Base-by-base conservation (phyloP, 1,140 invertebrate genomes). In the Drosophila hydei region DNA sequence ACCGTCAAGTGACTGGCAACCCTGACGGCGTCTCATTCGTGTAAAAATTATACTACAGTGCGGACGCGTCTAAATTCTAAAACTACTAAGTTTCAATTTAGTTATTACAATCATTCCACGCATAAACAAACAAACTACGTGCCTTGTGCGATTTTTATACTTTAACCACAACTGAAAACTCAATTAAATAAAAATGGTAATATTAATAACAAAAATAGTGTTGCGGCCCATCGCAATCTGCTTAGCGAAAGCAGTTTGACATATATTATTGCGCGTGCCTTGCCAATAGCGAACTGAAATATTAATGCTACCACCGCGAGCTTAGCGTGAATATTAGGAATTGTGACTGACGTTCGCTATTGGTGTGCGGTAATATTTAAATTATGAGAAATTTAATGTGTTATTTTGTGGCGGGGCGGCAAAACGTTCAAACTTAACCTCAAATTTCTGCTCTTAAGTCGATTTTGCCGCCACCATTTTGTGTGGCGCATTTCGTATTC, bases 111-210 rank as follows among this genome's bases (percentile, higher is more conserved):
- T 72, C 81, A 85, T 85, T 85, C 81, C 81, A 79, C 85, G 47
- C 77, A 61, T 59, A 60, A 27, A 75, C 27, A 75, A 70, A 65
- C 42, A 62, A 47, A 33, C 21, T 51, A 30, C 59, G 83, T 81
- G 81, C 75, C 65, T 64, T 47, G 62, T 68, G 77, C 38, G 70
- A 75, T 68, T 69, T 73, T 16, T 8, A 60, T 40, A 65, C 62
- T 60, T 19, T 59, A 64, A 30, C 38, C n/a, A 38, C 68, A 67
- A 70, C 59, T 48, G 67, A 77, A 84, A 84, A 87, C 87, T 85
- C 83, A 75, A 85, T 85, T 85, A 60, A 78, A 75, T 55, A 67
- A 67, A 80, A 81, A 85, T 85, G 81, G 81, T 85, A 85, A 85
- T 77, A 18, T 56, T 80, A 71, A 60, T 80, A 71, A 60, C 65